phyloP scores from a whole-genome alignment of 2,113 vertebrate genomes.

The Morone chrysops region DNA sequence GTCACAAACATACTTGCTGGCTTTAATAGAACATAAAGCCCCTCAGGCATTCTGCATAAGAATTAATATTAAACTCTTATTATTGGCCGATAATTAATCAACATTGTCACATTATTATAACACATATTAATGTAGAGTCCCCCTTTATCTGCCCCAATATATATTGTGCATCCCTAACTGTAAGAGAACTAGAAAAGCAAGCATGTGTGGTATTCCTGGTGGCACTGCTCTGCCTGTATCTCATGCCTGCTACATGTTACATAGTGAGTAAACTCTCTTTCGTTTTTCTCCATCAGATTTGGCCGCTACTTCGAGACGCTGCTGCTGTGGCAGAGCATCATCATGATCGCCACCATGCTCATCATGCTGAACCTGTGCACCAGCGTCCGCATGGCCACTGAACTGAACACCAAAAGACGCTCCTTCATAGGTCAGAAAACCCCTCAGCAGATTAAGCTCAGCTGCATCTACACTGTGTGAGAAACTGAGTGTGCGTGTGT shows the following conservation, averaged over 20 bases:
- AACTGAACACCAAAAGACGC: conserved; percentile 89
- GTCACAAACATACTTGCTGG: too few relatives aligned
- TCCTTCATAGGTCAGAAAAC: conserved; percentile 91
- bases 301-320: conserved; percentile 93
- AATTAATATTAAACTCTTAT: too few relatives aligned
- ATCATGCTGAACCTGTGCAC: conserved; percentile 96
- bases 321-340: conserved; percentile 94
- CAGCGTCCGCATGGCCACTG: conserved; percentile 88
- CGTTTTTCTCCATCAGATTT: conserved; percentile 83
- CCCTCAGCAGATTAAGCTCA: neutral
- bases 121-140: too few relatives aligned
- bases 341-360: conserved; percentile 96
- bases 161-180: too few relatives aligned
- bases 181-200: neutral
- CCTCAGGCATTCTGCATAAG: too few relatives aligned
- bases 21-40: too few relatives aligned
- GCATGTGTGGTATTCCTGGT: neutral
- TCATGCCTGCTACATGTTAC: neutral
- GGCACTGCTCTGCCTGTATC: neutral
- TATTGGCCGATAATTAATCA: too few relatives aligned
- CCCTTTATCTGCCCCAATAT: too few relatives aligned
- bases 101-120: too few relatives aligned
- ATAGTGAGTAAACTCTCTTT: neutral
- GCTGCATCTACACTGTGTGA: neutral
- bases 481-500: too few relatives aligned